phyloP scores from a whole-genome alignment of 2,888 invertebrate species.

The Diarsia brunnea region DNA sequence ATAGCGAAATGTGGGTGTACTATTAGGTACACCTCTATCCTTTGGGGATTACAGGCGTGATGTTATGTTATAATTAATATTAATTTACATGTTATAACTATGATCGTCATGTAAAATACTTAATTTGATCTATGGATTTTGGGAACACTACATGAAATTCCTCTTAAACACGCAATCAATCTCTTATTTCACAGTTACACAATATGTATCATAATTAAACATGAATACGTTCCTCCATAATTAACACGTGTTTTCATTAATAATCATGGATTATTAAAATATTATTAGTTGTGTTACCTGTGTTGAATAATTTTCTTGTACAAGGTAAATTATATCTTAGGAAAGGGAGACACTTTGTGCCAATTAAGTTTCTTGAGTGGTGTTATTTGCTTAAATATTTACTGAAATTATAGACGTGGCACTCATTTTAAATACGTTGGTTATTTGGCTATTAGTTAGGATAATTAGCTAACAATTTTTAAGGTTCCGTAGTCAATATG shows the following conservation, averaged over 20 bases:
- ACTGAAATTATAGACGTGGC: not conserved
- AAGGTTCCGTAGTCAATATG: too few species aligned
- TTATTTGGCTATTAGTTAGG: not conserved
- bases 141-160: not conserved
- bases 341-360: not conserved
- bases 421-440: not conserved
- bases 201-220: not conserved
- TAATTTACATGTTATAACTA: not conserved
- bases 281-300: not conserved
- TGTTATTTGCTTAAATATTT: not conserved
- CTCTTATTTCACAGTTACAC: not conserved
- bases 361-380: not conserved
- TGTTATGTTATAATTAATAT: too few species aligned
- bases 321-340: not conserved
- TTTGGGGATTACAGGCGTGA: too few species aligned
- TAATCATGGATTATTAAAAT: not conserved
- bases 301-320: not conserved
- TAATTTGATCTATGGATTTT: not conserved
- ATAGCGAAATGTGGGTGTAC: too few species aligned
- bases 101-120: not conserved
- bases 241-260: not conserved
- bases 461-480: not conserved
- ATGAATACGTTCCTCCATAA: not conserved
- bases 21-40: too few species aligned
- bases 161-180: constrained; percentile 8